phyloP scores from a whole-genome alignment of 2,888 invertebrate genomes.

The Spilosoma lubricipeda region DNA sequence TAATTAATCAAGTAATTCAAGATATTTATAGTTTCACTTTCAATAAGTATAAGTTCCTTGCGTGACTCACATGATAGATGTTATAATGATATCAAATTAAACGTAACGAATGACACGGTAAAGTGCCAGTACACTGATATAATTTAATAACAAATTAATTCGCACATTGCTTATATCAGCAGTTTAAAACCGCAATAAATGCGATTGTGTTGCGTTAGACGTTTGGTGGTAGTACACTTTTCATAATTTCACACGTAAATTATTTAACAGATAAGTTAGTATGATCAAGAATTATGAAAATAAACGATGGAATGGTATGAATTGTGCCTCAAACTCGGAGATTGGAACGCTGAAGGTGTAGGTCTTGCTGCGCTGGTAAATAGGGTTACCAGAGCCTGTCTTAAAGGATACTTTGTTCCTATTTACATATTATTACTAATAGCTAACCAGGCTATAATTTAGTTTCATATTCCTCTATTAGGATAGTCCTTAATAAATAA shows the following conservation, averaged over 20 bases:
- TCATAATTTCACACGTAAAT: not conserved
- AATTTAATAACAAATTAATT: not conserved
- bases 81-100: conserved; percentile 7
- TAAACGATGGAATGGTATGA: not conserved
- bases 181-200: not conserved
- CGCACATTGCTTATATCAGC: not conserved
- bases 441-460: not conserved
- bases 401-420: no score
- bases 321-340: not conserved
- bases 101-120: not conserved
- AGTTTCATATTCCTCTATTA: not conserved
- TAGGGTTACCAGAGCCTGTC: no score
- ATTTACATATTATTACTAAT: not conserved
- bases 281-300: not conserved
- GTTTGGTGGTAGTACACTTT: not conserved
- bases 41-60: conserved; percentile 5
- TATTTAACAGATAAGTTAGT: not conserved
- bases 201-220: not conserved
- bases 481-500: not conserved
- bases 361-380: not conserved
- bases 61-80: conserved; percentile 3
- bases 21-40: conserved; percentile 21
- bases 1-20: not conserved
- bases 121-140: not conserved
- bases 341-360: not conserved